Evolutionary conservation across 2,888 invertebrate species (phyloP), one percentile per base, ranked within the genome.

Genomic region (Limnephilus marmoratus): DNA sequence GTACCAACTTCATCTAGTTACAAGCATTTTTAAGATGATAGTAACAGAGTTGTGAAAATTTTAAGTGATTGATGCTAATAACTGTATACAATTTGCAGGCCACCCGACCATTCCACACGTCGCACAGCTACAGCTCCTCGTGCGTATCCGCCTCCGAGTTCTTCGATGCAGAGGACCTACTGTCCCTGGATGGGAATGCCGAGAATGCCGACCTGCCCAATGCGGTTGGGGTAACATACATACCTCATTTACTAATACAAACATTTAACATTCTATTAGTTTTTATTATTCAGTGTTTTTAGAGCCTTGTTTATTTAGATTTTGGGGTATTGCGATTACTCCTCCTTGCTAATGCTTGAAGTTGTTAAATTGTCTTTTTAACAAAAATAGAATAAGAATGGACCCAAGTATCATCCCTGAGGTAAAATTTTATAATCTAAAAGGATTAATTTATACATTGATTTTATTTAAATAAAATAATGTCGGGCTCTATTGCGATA

Each of bases 101-200:
- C 94, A 95, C 94, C 93, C 96, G 97, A 93, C 96, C 96, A 90
- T 96, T 97, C 94, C 97, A 96, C 93, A 96, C 96, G 94, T 97
- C 97, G 0, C 95, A 97, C 86, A 98, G 98, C 94, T 97, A 97
- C 95, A 98, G 98, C 94, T 98, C 98, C 41, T 98, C 98, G 0
- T 97, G 98, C 94, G 97, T 97, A 41, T 97, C 97, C 92, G 97
- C 97, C 0, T 97, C 97, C 0, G 98, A 98, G 95, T 98, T 98
- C 96, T 98, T 98, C 95, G 98, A 98, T 95, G 98, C 98, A 0
- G 97, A 98, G 94, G 98, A 98, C 94, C 95, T 96, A 82, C 94
- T 94, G 15, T 93, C 93, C 9, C 89, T 93, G 34, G 93, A 93
- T 53, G 93, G 93, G 13, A 91, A 93, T 45, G 68, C 86, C 13